These are phyloP conservation scores for Tringa solitaria DNA, from an alignment of 2,113 vertebrate species.

Conservation along the genomic window DNA sequence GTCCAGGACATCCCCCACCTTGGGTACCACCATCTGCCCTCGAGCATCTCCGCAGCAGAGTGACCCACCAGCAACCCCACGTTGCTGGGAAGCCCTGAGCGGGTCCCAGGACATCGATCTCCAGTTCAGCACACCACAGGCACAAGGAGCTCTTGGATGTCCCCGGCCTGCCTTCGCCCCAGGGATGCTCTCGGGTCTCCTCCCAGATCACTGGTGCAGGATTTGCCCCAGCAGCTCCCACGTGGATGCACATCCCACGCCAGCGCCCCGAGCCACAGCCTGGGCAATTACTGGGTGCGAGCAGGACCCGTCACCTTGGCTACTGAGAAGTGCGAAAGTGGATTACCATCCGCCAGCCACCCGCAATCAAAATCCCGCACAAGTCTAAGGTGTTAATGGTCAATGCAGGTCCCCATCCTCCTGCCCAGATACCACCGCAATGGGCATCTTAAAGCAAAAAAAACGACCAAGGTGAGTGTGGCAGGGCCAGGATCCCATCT, in stretches of 20 bases:
- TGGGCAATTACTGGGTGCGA: neutral
- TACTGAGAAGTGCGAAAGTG: neutral
- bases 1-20: no score
- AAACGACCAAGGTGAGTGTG: accelerated
- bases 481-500: neutral
- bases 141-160: accelerated
- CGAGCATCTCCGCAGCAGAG: neutral
- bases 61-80: neutral
- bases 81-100: neutral
- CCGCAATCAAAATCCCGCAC: neutral
- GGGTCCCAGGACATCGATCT: neutral
- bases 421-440: neutral
- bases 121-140: accelerated
- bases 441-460: neutral
- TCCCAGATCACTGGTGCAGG: neutral
- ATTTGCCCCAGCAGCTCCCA: neutral
- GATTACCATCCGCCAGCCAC: neutral
- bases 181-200: accelerated
- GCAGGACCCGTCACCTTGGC: neutral
- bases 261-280: accelerated
- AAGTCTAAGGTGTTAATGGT: neutral
- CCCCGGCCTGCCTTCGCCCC: accelerated
- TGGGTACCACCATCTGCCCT: accelerated
- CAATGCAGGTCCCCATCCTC: neutral
- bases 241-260: accelerated